These are phyloP conservation scores for Agrilus biguttatus DNA, from an alignment of 2,888 invertebrate genomes.

Conservation along the genomic window DNA sequence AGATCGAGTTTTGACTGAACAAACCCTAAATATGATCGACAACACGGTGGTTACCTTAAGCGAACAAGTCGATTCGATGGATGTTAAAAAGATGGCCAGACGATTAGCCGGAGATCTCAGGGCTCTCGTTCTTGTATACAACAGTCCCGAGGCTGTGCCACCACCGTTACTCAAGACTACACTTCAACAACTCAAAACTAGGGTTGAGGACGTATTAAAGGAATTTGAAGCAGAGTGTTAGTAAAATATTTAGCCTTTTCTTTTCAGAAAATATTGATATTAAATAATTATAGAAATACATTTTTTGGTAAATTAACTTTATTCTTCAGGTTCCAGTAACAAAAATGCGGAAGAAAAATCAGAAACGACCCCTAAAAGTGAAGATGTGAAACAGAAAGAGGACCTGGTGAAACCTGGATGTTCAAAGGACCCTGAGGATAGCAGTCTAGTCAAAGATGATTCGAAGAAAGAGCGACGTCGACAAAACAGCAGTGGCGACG, in stretches of 20 bases:
- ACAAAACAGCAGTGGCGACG: slow-evolving; percentile 7
- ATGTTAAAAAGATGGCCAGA: slow-evolving; percentile 35
- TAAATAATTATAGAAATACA: too few species aligned
- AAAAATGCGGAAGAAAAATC: background rate
- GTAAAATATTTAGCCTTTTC: too few species aligned
- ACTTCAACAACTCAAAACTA: slow-evolving; percentile 22
- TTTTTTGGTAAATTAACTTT: too few species aligned
- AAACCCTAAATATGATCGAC: slow-evolving; percentile 44
- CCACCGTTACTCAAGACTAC: slow-evolving; percentile 23
- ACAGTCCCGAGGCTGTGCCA: slow-evolving; percentile 27
- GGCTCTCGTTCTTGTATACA: slow-evolving; percentile 43
- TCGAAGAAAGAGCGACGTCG: slow-evolving; percentile 12
- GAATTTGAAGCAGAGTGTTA: background rate
- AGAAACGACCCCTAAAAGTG: too few species aligned
- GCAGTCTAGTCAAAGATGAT: slow-evolving; percentile 7
- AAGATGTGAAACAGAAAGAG: slow-evolving; percentile 8
- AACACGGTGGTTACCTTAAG: slow-evolving; percentile 45
- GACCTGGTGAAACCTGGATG: slow-evolving; percentile 5
- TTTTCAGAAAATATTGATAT: too few species aligned
- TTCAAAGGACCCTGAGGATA: slow-evolving; percentile 8
- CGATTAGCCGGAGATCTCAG: slow-evolving; percentile 40
- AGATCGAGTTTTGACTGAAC: slow-evolving; percentile 44
- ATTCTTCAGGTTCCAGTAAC: too few species aligned
- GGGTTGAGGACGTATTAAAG: slow-evolving; percentile 13
- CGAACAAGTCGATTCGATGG: slow-evolving; percentile 36